Evolutionary conservation across 2,888 invertebrate genomes (phyloP), one percentile per base, ranked within the genome.

Genomic region (Drosophila atroscutellata): DNA sequence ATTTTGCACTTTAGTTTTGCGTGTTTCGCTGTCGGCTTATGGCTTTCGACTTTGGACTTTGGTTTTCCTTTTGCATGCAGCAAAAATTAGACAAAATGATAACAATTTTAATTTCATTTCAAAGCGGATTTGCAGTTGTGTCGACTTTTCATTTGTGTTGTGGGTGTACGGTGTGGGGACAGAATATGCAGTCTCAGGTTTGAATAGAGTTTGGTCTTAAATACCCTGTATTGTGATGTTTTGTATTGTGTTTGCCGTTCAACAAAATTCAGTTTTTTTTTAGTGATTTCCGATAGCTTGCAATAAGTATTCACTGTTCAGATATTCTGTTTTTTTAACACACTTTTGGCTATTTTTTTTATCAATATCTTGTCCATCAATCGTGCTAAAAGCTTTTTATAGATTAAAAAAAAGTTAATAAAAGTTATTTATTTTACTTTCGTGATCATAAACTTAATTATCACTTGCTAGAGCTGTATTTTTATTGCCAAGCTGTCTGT

Each of bases 81-180:
- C 69, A 72, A 76, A 86, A 81, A 81, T 86, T 90, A 74, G 62
- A 60, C 72, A 78, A 81, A 81, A 88, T 90, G 90, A 87, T 87
- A 90, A 88, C 72, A 77, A 73, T 90, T 86, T 88, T 88, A 86
- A 86, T 86, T 81, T 78, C 72, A 88, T 88, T 88, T 75, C 73
- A 73, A 82, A 89, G 73, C 80, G 77, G 79, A 78, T 87, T 89
- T 87, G 74, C 77, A 24, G 36, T 24, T 64, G 63, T 64, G 60
- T 56, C 52, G 63, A 63, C 64, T 75, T 72, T 62, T 63, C 66
- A 32, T 66, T 80, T 70, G 63, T 49, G 13, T 54, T 24, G 65
- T 51, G 59, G 67, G 55, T 36, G 39, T 18, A 13, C 9, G 39
- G 37, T 26, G 32, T 11, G 34, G 18, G 36, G 34, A 24, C 47